phyloP scores from a whole-genome alignment of 1,140 invertebrate species.

The Ips typographus region DNA sequence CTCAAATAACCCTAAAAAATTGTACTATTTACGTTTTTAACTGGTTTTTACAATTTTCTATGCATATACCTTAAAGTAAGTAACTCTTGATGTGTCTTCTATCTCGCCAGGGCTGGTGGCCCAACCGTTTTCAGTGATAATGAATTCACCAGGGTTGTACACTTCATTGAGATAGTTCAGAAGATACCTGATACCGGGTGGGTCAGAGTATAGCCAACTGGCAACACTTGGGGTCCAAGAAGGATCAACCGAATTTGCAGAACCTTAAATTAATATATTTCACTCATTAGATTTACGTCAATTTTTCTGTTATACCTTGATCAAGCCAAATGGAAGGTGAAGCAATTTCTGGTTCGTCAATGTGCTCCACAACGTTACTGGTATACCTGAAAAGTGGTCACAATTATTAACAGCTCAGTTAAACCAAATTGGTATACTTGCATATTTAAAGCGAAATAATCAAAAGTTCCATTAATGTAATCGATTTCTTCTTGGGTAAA shows the following conservation, averaged over 20 bases:
- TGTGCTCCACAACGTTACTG: slow-evolving; percentile 16
- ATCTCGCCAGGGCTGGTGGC: slow-evolving; percentile 50
- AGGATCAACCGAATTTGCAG: slow-evolving; percentile 19
- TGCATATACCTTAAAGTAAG: slow-evolving; percentile 55
- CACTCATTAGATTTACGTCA: neutral
- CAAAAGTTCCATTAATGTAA: slow-evolving; percentile 28
- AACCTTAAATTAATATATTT: slow-evolving; percentile 18
- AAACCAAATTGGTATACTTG: slow-evolving; percentile 1
- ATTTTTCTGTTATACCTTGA: neutral
- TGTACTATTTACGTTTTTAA: neutral
- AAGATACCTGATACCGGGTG: slow-evolving; percentile 56
- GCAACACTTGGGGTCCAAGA: slow-evolving; percentile 49
- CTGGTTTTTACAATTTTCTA: neutral
- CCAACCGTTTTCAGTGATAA: slow-evolving; percentile 71
- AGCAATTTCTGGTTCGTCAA: slow-evolving; percentile 12
- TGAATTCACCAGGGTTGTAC: slow-evolving; percentile 62
- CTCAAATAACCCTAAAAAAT: slow-evolving; percentile 23
- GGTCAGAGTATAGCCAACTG: slow-evolving; percentile 53
- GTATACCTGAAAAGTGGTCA: slow-evolving; percentile 15
- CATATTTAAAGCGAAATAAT: slow-evolving; percentile 27
- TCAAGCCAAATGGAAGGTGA: slow-evolving; percentile 22
- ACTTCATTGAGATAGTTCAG: slow-evolving; percentile 62
- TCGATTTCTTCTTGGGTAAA: slow-evolving; percentile 53
- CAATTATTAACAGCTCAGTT: neutral
- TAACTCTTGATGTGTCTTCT: slow-evolving; percentile 24